phyloP scores from a whole-genome alignment of 2,113 vertebrate genomes.

The Romanogobio albipinnatus region DNA sequence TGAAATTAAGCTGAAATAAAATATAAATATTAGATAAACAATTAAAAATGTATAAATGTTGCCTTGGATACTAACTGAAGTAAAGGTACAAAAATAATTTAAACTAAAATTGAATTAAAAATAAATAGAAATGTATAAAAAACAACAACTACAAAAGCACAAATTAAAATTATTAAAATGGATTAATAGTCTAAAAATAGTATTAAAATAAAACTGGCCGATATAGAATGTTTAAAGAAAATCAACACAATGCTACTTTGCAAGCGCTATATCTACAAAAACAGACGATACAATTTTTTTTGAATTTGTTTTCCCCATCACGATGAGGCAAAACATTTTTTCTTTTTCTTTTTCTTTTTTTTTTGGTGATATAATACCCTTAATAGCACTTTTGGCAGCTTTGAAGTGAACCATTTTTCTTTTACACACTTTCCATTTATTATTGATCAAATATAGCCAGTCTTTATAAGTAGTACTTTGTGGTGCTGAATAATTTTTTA shows the following conservation, averaged over 20 bases:
- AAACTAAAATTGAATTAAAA: background rate
- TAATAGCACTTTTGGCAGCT: background rate
- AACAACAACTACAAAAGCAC: background rate
- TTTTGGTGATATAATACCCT: background rate
- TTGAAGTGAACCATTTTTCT: background rate
- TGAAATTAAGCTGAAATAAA: background rate
- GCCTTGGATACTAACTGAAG: background rate
- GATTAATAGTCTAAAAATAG: background rate
- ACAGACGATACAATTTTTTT: background rate
- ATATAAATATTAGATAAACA: background rate
- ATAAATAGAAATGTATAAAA: background rate
- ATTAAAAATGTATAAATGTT: background rate
- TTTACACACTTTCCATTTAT: background rate
- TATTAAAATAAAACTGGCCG: background rate
- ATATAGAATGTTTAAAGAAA: background rate
- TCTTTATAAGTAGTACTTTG: background rate
- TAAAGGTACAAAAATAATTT: background rate
- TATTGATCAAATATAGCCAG: background rate
- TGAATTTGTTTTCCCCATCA: background rate
- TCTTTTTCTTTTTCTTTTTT: no score
- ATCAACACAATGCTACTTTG: background rate
- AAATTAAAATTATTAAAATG: background rate
- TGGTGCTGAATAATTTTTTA: background rate
- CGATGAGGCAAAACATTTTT: background rate
- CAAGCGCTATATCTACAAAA: background rate